Percentiles rank a stretch among this genome's conserved stretches.
Evolutionary conservation across 2,797 vertebrate genomes (phyloP).

Genomic region (Lateolabrax maculatus): DNA sequence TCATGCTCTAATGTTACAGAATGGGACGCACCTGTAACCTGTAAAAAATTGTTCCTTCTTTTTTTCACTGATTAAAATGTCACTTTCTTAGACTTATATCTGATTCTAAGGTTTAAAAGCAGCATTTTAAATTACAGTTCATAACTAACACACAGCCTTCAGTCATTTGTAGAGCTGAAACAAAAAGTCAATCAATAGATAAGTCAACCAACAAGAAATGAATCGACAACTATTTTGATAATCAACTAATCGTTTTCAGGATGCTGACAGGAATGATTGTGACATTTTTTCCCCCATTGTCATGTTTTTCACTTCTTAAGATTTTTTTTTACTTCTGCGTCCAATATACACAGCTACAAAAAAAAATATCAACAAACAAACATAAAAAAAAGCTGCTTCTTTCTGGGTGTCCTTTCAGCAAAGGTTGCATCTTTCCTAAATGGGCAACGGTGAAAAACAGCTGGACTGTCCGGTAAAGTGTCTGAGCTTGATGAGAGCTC

Average conservation of each 20-base stretch:
- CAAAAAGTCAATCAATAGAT: background rate
- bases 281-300: background rate
- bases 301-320: background rate
- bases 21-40: background rate
- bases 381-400: slow-evolving; percentile 20
- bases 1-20: background rate
- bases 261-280: background rate
- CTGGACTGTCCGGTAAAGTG: slow-evolving; percentile 31
- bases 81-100: background rate
- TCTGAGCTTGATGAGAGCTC: slow-evolving; percentile 16
- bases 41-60: background rate
- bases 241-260: too few relatives aligned
- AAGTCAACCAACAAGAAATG: background rate
- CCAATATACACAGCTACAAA: background rate
- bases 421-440: slow-evolving; percentile 41
- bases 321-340: background rate
- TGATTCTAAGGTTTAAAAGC: background rate
- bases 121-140: background rate
- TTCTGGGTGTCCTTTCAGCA: slow-evolving; percentile 25
- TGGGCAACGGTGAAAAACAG: slow-evolving; percentile 24
- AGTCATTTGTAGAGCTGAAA: background rate
- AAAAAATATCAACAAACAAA: background rate
- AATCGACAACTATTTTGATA: background rate
- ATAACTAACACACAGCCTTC: background rate
- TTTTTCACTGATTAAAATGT: background rate